phyloP scores from a whole-genome alignment of 2,888 invertebrate species.

The Luffia ferchaultella region DNA sequence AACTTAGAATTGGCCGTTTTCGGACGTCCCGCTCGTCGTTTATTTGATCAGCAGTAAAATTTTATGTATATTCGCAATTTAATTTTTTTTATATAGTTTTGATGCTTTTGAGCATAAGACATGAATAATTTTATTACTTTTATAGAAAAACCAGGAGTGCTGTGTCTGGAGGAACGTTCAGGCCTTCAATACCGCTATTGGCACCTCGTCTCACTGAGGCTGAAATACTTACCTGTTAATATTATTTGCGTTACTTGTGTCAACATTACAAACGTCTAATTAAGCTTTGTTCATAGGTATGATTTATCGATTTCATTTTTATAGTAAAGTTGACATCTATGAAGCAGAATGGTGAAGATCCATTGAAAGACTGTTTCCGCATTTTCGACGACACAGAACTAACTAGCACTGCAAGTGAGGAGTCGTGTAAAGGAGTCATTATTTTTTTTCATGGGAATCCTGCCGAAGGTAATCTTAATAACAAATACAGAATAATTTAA shows the following conservation, averaged over 20 bases:
- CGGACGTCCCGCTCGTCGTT: too few relatives aligned
- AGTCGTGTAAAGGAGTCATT: constrained; percentile 37
- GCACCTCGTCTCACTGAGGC: constrained; percentile 35
- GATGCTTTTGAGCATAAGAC: too few relatives aligned
- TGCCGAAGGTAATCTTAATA: constrained; percentile 34
- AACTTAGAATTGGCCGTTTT: too few relatives aligned
- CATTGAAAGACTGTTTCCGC: constrained; percentile 34
- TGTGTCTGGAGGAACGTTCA: too few relatives aligned
- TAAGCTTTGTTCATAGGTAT: not conserved
- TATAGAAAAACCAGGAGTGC: too few relatives aligned
- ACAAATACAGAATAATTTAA: too few relatives aligned
- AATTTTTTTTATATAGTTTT: too few relatives aligned
- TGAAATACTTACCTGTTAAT: constrained; percentile 41
- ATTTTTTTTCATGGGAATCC: constrained; percentile 50
- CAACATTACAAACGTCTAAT: too few relatives aligned
- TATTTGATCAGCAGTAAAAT: too few relatives aligned
- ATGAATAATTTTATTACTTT: too few relatives aligned
- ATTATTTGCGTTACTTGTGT: too few relatives aligned
- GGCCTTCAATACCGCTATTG: constrained; percentile 17
- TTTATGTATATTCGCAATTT: too few relatives aligned
- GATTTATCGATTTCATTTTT: not conserved
- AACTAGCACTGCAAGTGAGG: constrained; percentile 20
- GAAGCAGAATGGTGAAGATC: constrained; percentile 36
- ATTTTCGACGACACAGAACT: constrained; percentile 21
- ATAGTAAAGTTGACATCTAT: constrained; percentile 18